Conservation (phyloP, 2,888 invertebrate species). For the Watsonalla binaria region DNA sequence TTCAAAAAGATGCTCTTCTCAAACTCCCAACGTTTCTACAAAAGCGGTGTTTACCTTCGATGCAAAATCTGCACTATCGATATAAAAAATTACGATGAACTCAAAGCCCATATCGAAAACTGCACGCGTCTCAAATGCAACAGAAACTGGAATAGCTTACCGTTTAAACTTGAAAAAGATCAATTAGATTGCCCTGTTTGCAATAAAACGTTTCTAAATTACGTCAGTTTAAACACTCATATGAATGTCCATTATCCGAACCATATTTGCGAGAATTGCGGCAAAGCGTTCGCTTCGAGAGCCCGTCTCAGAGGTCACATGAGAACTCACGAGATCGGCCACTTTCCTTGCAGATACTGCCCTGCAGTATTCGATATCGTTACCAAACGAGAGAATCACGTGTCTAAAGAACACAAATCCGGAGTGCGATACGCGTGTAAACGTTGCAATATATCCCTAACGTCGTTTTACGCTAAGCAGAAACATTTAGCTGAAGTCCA, state of each 20-base stretch:
- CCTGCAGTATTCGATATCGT: conserved; percentile 60
- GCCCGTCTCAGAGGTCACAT: conserved; percentile 70
- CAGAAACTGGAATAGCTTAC: conserved; percentile 51
- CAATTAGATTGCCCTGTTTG: conserved; percentile 68
- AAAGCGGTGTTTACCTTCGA: conserved; percentile 29
- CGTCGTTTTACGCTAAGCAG: conserved; percentile 66
- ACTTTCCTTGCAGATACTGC: conserved; percentile 63
- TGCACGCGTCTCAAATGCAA: conserved; percentile 42
- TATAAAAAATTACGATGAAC: conserved; percentile 40
- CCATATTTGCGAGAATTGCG: conserved; percentile 73
- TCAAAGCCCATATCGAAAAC: conserved; percentile 48
- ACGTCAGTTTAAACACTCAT: conserved; percentile 66
- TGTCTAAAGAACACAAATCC: conserved; percentile 66
- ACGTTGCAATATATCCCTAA: conserved; percentile 56
- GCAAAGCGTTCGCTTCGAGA: conserved; percentile 74
- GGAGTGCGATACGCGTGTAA: conserved; percentile 66
- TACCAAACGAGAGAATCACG: conserved; percentile 66
- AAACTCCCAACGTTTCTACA: conserved; percentile 52
- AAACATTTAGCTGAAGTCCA: conserved; percentile 69
- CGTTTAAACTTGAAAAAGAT: conserved; percentile 67
- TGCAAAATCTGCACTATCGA: conserved; percentile 62
- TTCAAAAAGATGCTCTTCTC: conserved; percentile 63
- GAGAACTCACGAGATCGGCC: conserved; percentile 71
- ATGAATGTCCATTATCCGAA: conserved; percentile 75
- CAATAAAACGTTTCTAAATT: conserved; percentile 61